Percentiles rank a stretch among this genome's conserved stretches.
Conservation (phyloP, 2,113 vertebrate species). For the Sorex fumeus region DNA sequence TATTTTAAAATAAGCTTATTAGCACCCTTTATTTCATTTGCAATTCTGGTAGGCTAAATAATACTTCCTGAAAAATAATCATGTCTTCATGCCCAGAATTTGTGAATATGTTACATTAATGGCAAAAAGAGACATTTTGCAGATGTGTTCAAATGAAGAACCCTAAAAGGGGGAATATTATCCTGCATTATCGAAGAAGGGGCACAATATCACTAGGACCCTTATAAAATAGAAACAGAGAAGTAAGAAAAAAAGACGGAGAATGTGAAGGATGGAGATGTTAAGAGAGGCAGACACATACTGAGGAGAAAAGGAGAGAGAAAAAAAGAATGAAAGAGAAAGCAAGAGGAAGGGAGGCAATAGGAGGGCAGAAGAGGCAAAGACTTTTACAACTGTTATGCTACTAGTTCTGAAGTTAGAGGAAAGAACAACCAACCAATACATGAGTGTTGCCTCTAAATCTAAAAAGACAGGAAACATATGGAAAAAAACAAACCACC, state of each 20-base stretch:
- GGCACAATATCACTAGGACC: background rate
- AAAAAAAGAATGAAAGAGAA: background rate
- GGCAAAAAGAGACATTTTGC: background rate
- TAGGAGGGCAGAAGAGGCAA: too few species aligned
- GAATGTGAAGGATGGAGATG: too few species aligned
- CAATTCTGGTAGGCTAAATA: too few species aligned
- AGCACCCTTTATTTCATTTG: background rate
- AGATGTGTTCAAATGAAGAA: background rate
- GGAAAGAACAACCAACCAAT: background rate
- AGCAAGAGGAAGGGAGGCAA: background rate
- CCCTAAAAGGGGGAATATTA: background rate
- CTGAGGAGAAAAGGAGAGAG: background rate
- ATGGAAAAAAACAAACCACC: constrained; percentile 1
- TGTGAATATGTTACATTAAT: too few species aligned
- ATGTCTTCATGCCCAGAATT: too few species aligned
- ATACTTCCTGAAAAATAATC: too few species aligned
- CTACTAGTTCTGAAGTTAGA: background rate
- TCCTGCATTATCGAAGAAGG: background rate
- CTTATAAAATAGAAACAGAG: background rate
- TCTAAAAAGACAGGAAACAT: too few species aligned
- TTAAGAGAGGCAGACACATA: background rate
- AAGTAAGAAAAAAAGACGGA: background rate
- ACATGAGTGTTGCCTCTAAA: background rate
- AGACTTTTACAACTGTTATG: background rate
- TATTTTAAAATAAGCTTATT: background rate